Evolutionary conservation across 92 coral and sea anemone genomes (phyloP), one percentile per base, ranked within the genome.

Genomic region (Paramuricea clavata): DNA sequence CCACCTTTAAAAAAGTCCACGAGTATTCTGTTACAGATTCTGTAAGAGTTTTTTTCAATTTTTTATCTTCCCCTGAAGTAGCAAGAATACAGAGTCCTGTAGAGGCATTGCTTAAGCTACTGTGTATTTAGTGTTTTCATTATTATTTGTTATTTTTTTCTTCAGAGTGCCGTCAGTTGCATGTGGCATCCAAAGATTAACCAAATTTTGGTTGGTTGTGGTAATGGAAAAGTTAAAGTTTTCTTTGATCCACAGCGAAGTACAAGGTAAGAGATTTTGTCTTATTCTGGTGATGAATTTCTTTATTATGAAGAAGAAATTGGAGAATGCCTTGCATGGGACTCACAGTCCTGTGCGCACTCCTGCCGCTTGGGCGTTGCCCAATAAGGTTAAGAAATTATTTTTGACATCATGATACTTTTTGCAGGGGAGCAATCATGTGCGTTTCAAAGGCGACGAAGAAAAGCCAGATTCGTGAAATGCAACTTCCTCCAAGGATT

Each of bases 171-270:
- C 0, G 99, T 96, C 30, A 94, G 95, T 71, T 91, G 95, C 61
- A 80, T 96, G 49, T 96, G 99, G 99, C 99, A 96, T 79, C 89
- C 94, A 60, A 89, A 90, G 54, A 85, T 96, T 34, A 94, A 96
- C 82, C 99, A 96, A 78, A 96, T 96, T 69, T 88, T 96, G 8
- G 98, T 91, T 61, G 98, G 98, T 0, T 88, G 91, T 49, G 92
- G 95, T 26, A 85, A 89, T 67, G 98, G 98, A 16, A 87, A 83
- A 6, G 92, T 95, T 26, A 96, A 96, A 64, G 94, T 96, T 57
- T 96, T 87, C 86, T 96, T 96, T 54, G 98, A 96, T 74, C 98
- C 98, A 9, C 92, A 96, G 54, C 91, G 90, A 22, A 96, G 98
- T 73, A 94, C 87, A 50, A 96, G 95, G 98, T 96, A 68, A 92